phyloP scores from a whole-genome alignment of 1,140 invertebrate genomes.

The Drosophila oshimai region DNA sequence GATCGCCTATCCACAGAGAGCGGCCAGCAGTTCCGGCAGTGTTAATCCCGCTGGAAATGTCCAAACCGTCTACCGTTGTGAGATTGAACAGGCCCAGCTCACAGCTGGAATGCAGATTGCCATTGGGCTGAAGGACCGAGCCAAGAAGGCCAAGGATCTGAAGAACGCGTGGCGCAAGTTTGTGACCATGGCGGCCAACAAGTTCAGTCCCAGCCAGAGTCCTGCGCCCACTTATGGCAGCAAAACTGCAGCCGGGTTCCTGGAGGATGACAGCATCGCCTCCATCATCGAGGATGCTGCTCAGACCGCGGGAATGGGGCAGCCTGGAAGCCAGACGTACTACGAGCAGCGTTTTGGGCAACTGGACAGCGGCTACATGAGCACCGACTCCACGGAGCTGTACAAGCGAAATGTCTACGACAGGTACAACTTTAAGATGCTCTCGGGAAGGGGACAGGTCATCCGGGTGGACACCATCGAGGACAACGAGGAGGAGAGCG shows the following conservation, averaged over 20 bases:
- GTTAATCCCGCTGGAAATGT: constrained; percentile 38
- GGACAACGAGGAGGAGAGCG: constrained; percentile 73
- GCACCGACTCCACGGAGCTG: constrained; percentile 87
- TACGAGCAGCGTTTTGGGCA: constrained; percentile 79
- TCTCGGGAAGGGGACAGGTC: constrained; percentile 61
- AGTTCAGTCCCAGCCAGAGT: constrained; percentile 79
- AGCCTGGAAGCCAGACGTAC: constrained; percentile 64
- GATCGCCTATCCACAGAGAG: constrained; percentile 76
- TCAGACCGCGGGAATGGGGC: constrained; percentile 10
- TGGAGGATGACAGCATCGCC: constrained; percentile 80
- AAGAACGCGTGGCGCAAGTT: constrained; percentile 83
- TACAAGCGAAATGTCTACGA: constrained; percentile 79
- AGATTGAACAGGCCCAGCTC: constrained; percentile 73
- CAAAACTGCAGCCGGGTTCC: constrained; percentile 50
- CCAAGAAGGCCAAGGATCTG: constrained; percentile 77
- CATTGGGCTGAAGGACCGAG: constrained; percentile 76
- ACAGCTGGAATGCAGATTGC: constrained; percentile 82
- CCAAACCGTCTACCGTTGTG: constrained; percentile 79
- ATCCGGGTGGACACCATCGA: constrained; percentile 79
- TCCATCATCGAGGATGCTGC: constrained; percentile 73
- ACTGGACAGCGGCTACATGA: constrained; percentile 89
- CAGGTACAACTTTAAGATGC: constrained; percentile 79
- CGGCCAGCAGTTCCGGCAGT: constrained; percentile 42
- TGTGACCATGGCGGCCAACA: constrained; percentile 80
- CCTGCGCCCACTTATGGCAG: constrained; percentile 69